Percentiles rank a stretch among this genome's conserved stretches.
phyloP scores from a whole-genome alignment of 2,113 vertebrate species.

The Neolamprologus fasciatus region DNA sequence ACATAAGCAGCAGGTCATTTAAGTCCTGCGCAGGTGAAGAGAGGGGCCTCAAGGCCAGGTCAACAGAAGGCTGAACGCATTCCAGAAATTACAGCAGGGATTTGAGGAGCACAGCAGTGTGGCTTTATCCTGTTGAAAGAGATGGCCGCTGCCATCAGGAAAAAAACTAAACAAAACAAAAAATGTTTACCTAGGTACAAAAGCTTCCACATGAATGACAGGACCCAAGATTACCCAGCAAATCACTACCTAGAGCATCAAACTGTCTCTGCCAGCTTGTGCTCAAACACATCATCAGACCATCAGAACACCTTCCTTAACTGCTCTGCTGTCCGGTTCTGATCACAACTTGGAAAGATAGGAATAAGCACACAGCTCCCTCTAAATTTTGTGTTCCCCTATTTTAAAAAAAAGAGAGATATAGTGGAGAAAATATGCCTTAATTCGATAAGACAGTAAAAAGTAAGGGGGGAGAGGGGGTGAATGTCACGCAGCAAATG shows the following conservation, averaged over 20 bases:
- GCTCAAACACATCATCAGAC: not conserved
- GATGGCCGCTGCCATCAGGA: not conserved
- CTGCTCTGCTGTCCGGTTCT: not conserved
- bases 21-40: not conserved
- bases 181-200: not conserved
- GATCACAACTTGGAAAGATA: not conserved
- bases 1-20: not conserved
- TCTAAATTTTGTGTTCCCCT: not conserved
- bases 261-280: not conserved
- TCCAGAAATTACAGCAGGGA: not conserved
- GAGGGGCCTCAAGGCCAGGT: not conserved
- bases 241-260: not conserved
- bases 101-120: not conserved
- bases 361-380: not conserved
- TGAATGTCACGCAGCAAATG: not conserved
- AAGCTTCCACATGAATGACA: not conserved
- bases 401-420: accelerated
- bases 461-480: not conserved
- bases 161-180: not conserved
- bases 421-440: not conserved
- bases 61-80: not conserved
- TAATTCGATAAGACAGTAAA: not conserved
- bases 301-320: not conserved
- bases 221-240: not conserved
- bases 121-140: not conserved